A percentile compares a stretch with the other conserved stretches of the same genome.
phyloP scores from a whole-genome alignment of 2,888 invertebrate species.

The Lobophora halterata region DNA sequence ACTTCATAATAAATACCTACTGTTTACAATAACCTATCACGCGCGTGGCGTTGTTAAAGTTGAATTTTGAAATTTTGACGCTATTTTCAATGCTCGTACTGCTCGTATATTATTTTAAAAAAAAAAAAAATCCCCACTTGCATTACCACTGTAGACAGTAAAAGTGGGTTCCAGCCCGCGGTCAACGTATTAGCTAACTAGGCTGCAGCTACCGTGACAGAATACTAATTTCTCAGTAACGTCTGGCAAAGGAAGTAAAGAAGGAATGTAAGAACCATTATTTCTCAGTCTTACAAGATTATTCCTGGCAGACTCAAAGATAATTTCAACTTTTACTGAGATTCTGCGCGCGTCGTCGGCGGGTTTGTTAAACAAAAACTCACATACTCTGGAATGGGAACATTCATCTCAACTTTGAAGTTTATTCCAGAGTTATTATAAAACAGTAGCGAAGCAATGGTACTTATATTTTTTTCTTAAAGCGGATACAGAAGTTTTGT shows the following conservation, averaged over 20 bases:
- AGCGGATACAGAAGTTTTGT: too few species aligned
- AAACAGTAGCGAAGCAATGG: constrained; percentile 3
- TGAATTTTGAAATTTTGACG: constrained; percentile 46
- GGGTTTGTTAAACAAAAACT: constrained; percentile 22
- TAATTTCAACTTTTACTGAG: constrained; percentile 28
- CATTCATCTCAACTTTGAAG: constrained; percentile 16
- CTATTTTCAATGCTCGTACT: constrained; percentile 24
- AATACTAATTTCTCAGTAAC: constrained; percentile 27
- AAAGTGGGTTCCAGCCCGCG: constrained; percentile 17
- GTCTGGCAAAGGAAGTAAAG: constrained; percentile 16
- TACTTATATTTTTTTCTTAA: constrained; percentile 3
- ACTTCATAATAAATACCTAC: too few species aligned
- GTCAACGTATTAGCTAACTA: constrained; percentile 23
- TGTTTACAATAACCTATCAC: too few species aligned
- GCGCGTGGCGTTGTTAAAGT: constrained; percentile 41
- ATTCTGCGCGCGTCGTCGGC: constrained; percentile 15
- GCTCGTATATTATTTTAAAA: constrained; percentile 32
- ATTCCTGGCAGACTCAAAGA: constrained; percentile 23
- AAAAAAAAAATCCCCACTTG: constrained; percentile 25
- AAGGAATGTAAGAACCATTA: constrained; percentile 22
- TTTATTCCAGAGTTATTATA: constrained; percentile 10
- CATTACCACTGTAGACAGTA: constrained; percentile 22
- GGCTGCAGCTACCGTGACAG: constrained; percentile 16
- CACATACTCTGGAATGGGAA: constrained; percentile 12
- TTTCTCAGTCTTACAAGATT: constrained; percentile 22